Conservation (phyloP, 2,797 vertebrate genomes). For the Phoxinus dragarum region DNA sequence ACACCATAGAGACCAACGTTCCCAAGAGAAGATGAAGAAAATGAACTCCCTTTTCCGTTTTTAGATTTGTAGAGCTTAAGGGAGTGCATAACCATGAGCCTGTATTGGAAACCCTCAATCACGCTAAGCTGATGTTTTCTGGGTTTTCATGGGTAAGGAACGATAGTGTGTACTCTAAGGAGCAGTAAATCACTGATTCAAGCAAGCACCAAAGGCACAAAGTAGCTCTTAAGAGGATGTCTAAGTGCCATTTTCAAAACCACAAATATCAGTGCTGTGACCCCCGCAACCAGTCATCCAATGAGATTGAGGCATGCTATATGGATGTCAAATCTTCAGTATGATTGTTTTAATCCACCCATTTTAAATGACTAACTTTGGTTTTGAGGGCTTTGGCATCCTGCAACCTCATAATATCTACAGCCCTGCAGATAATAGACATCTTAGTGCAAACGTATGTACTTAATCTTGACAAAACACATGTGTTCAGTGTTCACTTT, state of each 20-base stretch:
- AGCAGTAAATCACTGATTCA: constrained; percentile 50
- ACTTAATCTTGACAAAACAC: constrained; percentile 85
- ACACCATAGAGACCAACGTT: constrained; percentile 23
- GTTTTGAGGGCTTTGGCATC: constrained; percentile 40
- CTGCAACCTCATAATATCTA: constrained; percentile 72
- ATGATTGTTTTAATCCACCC: constrained; percentile 54
- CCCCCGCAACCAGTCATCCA: constrained; percentile 18
- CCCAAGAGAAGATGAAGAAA: constrained; percentile 45
- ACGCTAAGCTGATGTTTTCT: constrained; percentile 30
- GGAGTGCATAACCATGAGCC: constrained; percentile 16
- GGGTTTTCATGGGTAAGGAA: constrained; percentile 23
- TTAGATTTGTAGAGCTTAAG: constrained; percentile 33
- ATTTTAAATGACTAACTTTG: constrained; percentile 56
- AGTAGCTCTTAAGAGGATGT: constrained; percentile 44
- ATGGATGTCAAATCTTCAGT: constrained; percentile 24
- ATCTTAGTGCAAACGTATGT: constrained; percentile 85
- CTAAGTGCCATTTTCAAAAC: constrained; percentile 37
- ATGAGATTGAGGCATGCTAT: constrained; percentile 27
- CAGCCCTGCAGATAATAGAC: constrained; percentile 81
- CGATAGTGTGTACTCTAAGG: constrained; percentile 5
- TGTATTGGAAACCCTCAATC: constrained; percentile 46
- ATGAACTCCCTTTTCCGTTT: constrained; percentile 54
- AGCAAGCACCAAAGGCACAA: constrained; percentile 38
- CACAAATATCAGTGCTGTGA: constrained; percentile 35
- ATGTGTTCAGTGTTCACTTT: constrained; percentile 65